Percentiles rank a stretch among this genome's conserved stretches.
Evolutionary conservation across 2,113 vertebrate species (phyloP).

Genomic region (Solea solea): DNA sequence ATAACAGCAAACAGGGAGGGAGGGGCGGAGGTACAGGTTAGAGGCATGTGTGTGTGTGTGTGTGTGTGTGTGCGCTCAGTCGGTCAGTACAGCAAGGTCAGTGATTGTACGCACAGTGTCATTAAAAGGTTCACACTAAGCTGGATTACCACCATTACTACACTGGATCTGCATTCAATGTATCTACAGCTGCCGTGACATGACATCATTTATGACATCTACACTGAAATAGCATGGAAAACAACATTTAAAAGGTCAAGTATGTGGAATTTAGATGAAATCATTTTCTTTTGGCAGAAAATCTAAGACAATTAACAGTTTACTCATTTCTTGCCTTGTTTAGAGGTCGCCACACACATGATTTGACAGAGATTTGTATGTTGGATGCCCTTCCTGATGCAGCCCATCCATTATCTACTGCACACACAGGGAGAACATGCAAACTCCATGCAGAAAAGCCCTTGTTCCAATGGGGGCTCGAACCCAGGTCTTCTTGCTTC

Average conservation of each 20-base stretch:
- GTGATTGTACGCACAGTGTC: conserved; percentile 9
- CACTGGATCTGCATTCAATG: neutral
- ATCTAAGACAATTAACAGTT: no score
- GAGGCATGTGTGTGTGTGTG: conserved; percentile 13
- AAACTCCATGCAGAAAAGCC: no score
- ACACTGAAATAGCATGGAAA: neutral
- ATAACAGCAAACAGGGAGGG: conserved; percentile 77
- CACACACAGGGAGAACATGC: no score
- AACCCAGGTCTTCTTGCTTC: no score
- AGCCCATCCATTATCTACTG: no score
- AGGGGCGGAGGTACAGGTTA: conserved; percentile 40
- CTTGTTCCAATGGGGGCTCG: no score
- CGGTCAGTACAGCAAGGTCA: conserved; percentile 45
- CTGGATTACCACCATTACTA: neutral
- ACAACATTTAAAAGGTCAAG: no score
- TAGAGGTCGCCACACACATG: no score
- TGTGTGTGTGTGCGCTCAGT: neutral
- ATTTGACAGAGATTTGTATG: no score
- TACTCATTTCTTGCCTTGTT: no score
- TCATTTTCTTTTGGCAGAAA: neutral
- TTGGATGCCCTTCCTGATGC: no score
- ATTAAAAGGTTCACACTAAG: neutral
- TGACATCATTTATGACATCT: neutral
- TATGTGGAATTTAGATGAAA: no score
- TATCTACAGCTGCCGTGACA: neutral